Base-by-base conservation (phyloP, 2,888 invertebrate species). In the Stenodera caucasica region DNA sequence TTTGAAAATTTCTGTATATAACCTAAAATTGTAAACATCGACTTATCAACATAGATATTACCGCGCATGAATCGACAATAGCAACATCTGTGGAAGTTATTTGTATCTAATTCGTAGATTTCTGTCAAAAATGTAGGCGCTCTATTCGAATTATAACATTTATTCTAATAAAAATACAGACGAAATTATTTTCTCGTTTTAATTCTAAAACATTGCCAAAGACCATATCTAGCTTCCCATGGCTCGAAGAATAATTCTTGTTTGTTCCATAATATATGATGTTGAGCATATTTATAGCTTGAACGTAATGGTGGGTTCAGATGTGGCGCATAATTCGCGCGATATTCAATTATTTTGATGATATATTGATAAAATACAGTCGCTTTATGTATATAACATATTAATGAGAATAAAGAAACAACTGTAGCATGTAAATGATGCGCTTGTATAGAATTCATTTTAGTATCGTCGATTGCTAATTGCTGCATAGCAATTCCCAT, bases 401-500 rank as follows among this genome's bases (percentile, higher is more conserved):
- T 80, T 5, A 88, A 77, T 0, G 87, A 85, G 82, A 88, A 83
- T 2, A 87, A 74, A 0, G 86, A 83, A 61, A 86, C 81, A 0
- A 87, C 84, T 0, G 82, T 81, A 0, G 87, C 85, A 66, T 88
- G 88, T 66, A 88, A 74, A 74, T 85, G 84, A 72, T 85, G 85
- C 12, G 77, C 69, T 6, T 73, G 65, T 40, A 77, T 71, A 5
- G 79, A 70, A 2, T 80, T 67, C 1, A 82, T 67, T 32, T 77
- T 75, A 7, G 78, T 75, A 1, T 78, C 78, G 12, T 80, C 78
- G 8, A 86, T 71, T 0, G 84, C 82, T 26, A 79, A 78, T 59
- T 86, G 84, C 72, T 88, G 88, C n/a, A 88, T 77, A 8, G 84
- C 81, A 86, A 88, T 86, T 0, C 82, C 77, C 29, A 87, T 78